Conservation (phyloP, 2,113 vertebrate species). For the Entelurus aequoreus region DNA sequence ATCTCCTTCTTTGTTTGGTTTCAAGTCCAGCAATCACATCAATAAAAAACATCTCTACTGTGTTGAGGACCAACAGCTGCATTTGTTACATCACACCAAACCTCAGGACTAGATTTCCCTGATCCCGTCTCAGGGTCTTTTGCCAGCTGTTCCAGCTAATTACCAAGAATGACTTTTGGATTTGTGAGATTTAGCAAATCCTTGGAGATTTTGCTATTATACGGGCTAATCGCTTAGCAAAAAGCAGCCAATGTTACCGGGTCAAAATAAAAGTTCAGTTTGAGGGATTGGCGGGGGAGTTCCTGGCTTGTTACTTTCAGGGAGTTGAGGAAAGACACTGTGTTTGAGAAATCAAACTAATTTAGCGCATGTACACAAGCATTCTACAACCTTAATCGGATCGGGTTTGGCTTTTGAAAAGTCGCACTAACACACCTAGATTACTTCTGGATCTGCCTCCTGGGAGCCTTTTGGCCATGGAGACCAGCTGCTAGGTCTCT, state of each 20-base stretch:
- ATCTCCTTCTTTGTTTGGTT: too few relatives aligned
- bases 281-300: neutral
- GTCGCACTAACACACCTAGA: too few relatives aligned
- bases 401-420: too few relatives aligned
- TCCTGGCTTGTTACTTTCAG: too few relatives aligned
- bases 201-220: constrained; percentile 33
- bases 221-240: constrained; percentile 10
- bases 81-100: constrained; percentile 7
- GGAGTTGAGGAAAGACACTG: too few relatives aligned
- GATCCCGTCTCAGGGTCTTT: neutral
- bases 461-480: too few relatives aligned
- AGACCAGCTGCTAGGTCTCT: too few relatives aligned
- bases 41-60: neutral
- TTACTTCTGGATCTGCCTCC: too few relatives aligned
- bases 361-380: too few relatives aligned
- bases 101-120: constrained; percentile 19
- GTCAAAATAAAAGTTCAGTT: neutral
- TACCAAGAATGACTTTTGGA: constrained; percentile 36
- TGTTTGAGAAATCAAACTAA: too few relatives aligned
- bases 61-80: constrained; percentile 1
- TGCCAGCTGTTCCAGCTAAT: constrained; percentile 37
- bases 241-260: neutral
- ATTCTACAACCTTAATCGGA: too few relatives aligned
- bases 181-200: constrained; percentile 32
- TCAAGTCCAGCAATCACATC: too few relatives aligned